These are phyloP conservation scores for Diadema setosum DNA, from an alignment of 35 echinoderm and acorn worm species.

Conservation along the genomic window DNA sequence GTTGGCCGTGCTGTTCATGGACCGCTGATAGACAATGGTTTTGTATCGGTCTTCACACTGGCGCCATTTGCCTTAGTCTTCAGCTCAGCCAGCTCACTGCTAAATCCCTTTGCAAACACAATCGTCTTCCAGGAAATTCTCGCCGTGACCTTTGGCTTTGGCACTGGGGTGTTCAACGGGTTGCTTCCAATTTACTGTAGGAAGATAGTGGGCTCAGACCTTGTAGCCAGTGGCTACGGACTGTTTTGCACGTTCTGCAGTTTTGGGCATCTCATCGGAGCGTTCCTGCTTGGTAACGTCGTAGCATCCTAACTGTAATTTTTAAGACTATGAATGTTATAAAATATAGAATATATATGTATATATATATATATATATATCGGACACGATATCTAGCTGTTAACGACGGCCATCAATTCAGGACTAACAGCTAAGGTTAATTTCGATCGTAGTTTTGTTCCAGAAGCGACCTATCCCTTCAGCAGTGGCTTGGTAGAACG, in stretches of 20 bases:
- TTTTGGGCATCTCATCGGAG: constrained; percentile 39
- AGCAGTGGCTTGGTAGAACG: too few species aligned
- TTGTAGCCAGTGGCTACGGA: constrained; percentile 14
- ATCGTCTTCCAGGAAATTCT: not conserved
- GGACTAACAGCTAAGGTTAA: too few species aligned
- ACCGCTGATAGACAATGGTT: not conserved
- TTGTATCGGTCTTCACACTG: constrained; percentile 2
- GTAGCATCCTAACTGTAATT: too few species aligned
- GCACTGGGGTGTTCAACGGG: constrained; percentile 25
- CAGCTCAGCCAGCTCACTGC: not conserved
- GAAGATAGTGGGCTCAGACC: not conserved
- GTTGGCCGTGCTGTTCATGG: constrained; percentile 18
- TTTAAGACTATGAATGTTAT: too few species aligned
- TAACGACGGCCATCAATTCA: too few species aligned
- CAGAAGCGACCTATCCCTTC: too few species aligned
- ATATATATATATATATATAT: too few species aligned
- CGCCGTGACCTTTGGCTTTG: constrained; percentile 33
- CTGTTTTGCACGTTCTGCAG: not conserved
- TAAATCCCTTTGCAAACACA: constrained; percentile 24
- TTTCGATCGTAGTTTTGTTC: too few species aligned
- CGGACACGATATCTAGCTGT: too few species aligned
- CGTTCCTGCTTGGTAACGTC: constrained; percentile 47
- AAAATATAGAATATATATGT: too few species aligned
- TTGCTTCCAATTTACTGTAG: not conserved
- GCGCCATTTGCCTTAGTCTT: not conserved